Evolutionary conservation across 92 coral and sea anemone genomes (phyloP).

Genomic region (Paragorgia papillata): DNA sequence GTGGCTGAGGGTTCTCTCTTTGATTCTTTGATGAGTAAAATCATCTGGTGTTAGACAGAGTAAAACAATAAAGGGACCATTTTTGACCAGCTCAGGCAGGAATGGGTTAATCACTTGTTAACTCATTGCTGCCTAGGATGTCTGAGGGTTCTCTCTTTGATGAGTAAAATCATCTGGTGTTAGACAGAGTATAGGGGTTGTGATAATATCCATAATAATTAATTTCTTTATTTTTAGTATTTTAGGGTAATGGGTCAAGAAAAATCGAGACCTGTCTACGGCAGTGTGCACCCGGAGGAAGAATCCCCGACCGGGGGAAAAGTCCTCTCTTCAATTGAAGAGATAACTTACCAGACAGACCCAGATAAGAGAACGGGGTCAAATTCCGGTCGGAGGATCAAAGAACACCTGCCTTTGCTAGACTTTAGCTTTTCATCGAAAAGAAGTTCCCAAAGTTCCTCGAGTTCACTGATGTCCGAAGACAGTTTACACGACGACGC

Average conservation of each 20-base stretch:
- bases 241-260: conserved; percentile 25
- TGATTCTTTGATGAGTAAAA: too few species aligned
- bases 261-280: conserved; percentile 20
- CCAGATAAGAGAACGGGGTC: not conserved
- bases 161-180: too few species aligned
- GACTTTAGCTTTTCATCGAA: conserved; percentile 42
- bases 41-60: too few species aligned
- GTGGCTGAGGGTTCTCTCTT: too few species aligned
- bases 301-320: conserved; percentile 18
- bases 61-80: too few species aligned
- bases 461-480: conserved; percentile 25
- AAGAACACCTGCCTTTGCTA: conserved; percentile 17
- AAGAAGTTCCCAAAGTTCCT: conserved; percentile 18
- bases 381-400: conserved; percentile 35
- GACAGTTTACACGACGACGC: conserved; percentile 42
- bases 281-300: conserved; percentile 10
- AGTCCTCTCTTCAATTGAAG: conserved; percentile 11
- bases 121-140: too few species aligned
- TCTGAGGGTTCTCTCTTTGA: too few species aligned
- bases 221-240: not conserved
- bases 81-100: too few species aligned
- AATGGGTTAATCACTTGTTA: too few species aligned
- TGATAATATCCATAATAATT: too few species aligned
- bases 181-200: too few species aligned
- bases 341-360: not conserved